These are phyloP conservation scores for Cantharis rufa DNA, from an alignment of 2,888 invertebrate species.

Conservation along the genomic window DNA sequence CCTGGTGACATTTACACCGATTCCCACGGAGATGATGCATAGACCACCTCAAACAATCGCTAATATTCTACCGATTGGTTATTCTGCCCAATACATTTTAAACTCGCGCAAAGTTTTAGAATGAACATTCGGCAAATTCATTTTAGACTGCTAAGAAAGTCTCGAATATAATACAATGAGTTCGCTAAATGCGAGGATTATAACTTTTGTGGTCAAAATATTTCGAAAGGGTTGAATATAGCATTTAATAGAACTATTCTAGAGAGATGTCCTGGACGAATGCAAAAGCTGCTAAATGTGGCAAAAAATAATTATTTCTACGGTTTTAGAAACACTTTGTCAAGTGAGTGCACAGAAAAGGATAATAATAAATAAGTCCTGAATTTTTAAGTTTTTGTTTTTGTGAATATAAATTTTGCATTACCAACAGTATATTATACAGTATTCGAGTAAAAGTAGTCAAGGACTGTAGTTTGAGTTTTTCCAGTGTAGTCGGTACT, in stretches of 20 bases:
- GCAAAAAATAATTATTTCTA: too few species aligned
- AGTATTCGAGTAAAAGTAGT: too few species aligned
- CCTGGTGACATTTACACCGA: slow-evolving; percentile 42
- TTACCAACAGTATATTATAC: too few species aligned
- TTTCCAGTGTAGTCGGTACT: too few species aligned
- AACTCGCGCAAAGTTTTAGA: background rate
- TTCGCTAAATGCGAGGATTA: background rate
- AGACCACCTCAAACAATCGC: slow-evolving; percentile 40
- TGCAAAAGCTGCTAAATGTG: background rate
- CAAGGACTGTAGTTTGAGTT: too few species aligned
- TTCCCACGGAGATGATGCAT: slow-evolving; percentile 43
- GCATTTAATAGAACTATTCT: background rate
- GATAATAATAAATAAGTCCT: too few species aligned
- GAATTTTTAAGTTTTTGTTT: too few species aligned
- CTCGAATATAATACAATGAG: background rate
- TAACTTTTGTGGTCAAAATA: background rate
- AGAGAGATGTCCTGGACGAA: background rate
- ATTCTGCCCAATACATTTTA: slow-evolving; percentile 1
- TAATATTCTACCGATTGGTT: slow-evolving; percentile 20
- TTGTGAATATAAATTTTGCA: too few species aligned
- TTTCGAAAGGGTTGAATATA: background rate
- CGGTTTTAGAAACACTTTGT: too few species aligned
- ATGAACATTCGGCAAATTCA: background rate
- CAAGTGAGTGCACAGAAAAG: too few species aligned
- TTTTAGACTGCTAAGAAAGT: background rate